phyloP scores from a whole-genome alignment of 2,797 vertebrate species.

The Sebastes steindachneri region DNA sequence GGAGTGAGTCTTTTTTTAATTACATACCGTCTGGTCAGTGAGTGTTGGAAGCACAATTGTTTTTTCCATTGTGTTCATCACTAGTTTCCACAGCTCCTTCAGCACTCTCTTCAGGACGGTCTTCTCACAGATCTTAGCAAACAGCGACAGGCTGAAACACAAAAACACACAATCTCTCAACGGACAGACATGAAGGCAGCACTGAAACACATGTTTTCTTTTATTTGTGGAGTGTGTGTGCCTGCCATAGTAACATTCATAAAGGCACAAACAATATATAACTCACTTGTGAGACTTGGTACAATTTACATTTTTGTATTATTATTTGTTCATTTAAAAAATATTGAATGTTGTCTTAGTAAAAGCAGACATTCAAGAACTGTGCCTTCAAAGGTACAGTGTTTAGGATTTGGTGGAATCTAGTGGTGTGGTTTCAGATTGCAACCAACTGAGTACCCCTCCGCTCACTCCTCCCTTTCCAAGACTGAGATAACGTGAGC shows the following conservation, averaged over 20 bases:
- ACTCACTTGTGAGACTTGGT: background rate
- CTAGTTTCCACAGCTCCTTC: conserved; percentile 98
- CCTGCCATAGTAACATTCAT: background rate
- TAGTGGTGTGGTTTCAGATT: background rate
- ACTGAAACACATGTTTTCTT: background rate
- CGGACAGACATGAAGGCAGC: background rate
- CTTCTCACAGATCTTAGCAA: conserved; percentile 99
- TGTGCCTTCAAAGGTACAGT: background rate
- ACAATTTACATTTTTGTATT: accelerated
- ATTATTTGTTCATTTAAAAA: background rate
- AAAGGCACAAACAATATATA: background rate
- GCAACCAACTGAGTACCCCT: background rate
- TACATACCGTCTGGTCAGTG: conserved; percentile 83
- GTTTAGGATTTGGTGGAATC: background rate
- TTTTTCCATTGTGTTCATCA: conserved; percentile 99
- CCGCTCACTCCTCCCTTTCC: background rate
- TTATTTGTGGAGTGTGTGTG: background rate
- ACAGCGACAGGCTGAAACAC: conserved; percentile 89
- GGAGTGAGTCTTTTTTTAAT: background rate
- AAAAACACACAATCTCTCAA: conserved; percentile 23
- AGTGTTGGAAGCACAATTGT: conserved; percentile 91
- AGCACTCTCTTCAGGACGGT: conserved; percentile 96
- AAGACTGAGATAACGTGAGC: background rate
- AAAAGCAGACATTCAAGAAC: background rate
- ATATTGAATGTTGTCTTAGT: background rate